Evolutionary conservation across 2,888 invertebrate genomes (phyloP), one percentile per base, ranked within the genome.

Genomic region (Chloroclystis v-ata): DNA sequence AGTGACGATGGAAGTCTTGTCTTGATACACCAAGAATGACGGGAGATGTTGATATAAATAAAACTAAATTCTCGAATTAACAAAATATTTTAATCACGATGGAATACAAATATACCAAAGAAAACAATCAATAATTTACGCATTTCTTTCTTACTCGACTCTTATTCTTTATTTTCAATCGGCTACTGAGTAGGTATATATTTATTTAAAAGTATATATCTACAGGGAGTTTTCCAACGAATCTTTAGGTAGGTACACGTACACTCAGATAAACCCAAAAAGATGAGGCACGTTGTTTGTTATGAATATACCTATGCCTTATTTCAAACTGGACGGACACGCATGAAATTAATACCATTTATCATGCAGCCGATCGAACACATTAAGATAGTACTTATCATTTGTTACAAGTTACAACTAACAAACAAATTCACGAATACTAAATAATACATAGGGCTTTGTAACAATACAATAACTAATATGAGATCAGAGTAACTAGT

Each of bases 301-400:
- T 9, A 24, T 37, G 7, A 37, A 29, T 43, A 33, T 10, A 37
- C 35, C 24, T 10, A 38, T 13, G 33, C 10, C 9, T 42, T 11
- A 30, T 2, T 38, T 37, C 14, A 28, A 25, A 30, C 47, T 57
- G 57, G 54, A 57, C 57, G 54, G 52, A 54, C 45, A 43, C 42
- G 50, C 45, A 52, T 43, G 47, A 47, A 47, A 44, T 25, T 30
- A 10, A 9, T 37, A 10, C 7, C 13, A 5, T 13, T 29, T 33
- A 42, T 38, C 52, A 46, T 47, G 47, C 41, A 54, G 44, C 52
- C 52, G 50, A 53, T 46, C 41, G 52, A 56, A 52, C 44, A 52
- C 44, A 46, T 42, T 45, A 25, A 28, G 26, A 28, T 32, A 37
- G 30, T 20, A 13, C 13, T 12, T 13, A 8, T 16, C 16, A 9